Percentiles rank a stretch among this genome's conserved stretches.
Evolutionary conservation across 2,888 invertebrate species (phyloP).

Genomic region (Dermolepida albohirtum): DNA sequence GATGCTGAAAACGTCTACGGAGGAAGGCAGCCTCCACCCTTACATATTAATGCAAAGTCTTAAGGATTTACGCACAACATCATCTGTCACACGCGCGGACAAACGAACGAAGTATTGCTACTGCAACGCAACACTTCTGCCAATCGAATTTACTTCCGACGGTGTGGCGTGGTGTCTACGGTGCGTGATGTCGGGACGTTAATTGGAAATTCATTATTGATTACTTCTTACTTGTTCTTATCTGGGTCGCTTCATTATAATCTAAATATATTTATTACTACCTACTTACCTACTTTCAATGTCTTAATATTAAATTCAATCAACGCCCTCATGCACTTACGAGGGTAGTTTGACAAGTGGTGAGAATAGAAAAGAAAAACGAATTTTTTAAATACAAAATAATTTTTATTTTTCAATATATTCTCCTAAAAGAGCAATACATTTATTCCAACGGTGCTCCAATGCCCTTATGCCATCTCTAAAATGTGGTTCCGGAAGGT

Average conservation of each 20-base stretch:
- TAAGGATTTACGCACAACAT: conserved; percentile 41
- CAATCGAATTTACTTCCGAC: conserved; percentile 4
- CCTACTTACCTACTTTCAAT: no score
- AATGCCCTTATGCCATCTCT: no score
- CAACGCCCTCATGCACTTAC: no score
- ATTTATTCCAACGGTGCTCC: no score
- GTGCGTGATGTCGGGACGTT: conserved; percentile 4
- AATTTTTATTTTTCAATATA: no score
- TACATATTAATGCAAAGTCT: conserved; percentile 43
- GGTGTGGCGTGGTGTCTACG: background rate
- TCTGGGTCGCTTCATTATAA: background rate
- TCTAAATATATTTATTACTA: background rate
- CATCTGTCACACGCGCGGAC: conserved; percentile 39
- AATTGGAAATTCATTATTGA: conserved; percentile 35
- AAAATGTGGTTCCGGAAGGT: no score
- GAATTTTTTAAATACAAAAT: no score
- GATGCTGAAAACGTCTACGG: conserved; percentile 23
- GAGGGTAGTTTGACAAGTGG: no score
- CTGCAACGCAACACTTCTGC: background rate
- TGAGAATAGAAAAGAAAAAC: no score
- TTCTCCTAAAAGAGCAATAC: no score
- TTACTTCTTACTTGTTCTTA: background rate
- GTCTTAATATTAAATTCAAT: no score
- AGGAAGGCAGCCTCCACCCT: conserved; percentile 14
- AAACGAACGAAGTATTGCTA: background rate